Conservation (phyloP, 2,888 invertebrate genomes). For the Pemphredon lugubris region DNA sequence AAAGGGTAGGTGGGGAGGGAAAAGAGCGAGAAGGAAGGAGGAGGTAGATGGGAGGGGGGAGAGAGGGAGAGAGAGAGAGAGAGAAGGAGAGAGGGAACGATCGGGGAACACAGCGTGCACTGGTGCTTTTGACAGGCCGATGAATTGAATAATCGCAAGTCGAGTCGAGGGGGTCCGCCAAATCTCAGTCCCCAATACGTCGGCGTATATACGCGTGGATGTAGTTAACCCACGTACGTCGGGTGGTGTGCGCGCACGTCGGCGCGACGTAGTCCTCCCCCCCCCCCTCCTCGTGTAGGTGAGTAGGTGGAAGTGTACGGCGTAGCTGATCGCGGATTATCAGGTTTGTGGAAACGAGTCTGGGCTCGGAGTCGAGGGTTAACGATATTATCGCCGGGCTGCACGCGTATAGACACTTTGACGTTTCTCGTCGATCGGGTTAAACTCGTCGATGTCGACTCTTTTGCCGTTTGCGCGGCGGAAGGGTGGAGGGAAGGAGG, state of each 20-base stretch:
- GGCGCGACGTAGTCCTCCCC: slow-evolving; percentile 4
- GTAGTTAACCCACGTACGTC: slow-evolving; percentile 46
- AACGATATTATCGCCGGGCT: slow-evolving; percentile 59
- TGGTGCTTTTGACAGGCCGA: slow-evolving; percentile 82
- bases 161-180: slow-evolving; percentile 80
- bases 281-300: no score
- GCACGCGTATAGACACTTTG: slow-evolving; percentile 46
- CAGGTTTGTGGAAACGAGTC: slow-evolving; percentile 62
- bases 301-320: slow-evolving; percentile 37
- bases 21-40: slow-evolving; percentile 36
- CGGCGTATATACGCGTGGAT: slow-evolving; percentile 67
- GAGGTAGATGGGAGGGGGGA: slow-evolving; percentile 27
- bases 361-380: slow-evolving; percentile 48
- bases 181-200: slow-evolving; percentile 80
- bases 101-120: slow-evolving; percentile 79
- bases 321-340: slow-evolving; percentile 61
- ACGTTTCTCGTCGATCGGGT: slow-evolving; percentile 48
- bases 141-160: slow-evolving; percentile 82
- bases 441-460: slow-evolving; percentile 30
- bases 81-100: slow-evolving; percentile 68
- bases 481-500: slow-evolving; percentile 5
- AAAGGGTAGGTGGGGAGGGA: slow-evolving; percentile 22
- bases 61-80: slow-evolving; percentile 55
- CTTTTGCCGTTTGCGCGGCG: neutral
- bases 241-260: slow-evolving; percentile 9